phyloP scores from a whole-genome alignment of 2,113 vertebrate species.

The Pteruthius melanotis region DNA sequence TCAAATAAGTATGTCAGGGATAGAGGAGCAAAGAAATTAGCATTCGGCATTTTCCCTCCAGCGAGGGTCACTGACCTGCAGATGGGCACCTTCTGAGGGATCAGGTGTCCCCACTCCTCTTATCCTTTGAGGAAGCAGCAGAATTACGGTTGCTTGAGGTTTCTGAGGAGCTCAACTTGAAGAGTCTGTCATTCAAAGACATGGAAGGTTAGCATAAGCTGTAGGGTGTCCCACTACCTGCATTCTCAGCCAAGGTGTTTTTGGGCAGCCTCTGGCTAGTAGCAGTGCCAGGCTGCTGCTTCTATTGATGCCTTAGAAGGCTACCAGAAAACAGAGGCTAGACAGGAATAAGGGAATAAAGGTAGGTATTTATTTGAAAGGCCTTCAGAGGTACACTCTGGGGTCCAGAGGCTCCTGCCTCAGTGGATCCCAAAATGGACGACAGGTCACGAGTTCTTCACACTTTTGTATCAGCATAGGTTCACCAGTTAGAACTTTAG shows the following conservation, averaged over 20 bases:
- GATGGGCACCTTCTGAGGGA: neutral
- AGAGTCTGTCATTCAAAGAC: neutral
- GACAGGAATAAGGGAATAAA: too few species aligned
- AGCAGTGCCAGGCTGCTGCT: neutral
- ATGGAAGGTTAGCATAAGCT: accelerated
- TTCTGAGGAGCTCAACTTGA: neutral
- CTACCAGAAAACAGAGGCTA: too few species aligned
- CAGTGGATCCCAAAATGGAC: too few species aligned
- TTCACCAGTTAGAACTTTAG: too few species aligned
- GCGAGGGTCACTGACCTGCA: neutral
- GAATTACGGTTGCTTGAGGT: accelerated
- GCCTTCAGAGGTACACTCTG: too few species aligned
- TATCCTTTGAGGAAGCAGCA: neutral
- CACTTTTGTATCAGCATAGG: too few species aligned
- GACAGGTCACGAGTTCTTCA: too few species aligned
- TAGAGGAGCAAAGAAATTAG: neutral
- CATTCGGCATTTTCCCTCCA: accelerated
- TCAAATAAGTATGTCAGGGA: neutral
- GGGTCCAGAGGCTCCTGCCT: too few species aligned
- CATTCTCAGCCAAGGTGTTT: neutral
- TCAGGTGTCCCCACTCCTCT: neutral
- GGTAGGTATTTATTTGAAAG: too few species aligned
- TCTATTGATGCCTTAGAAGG: too few species aligned
- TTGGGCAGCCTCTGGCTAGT: neutral
- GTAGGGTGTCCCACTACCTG: neutral